phyloP scores from a whole-genome alignment of 2,888 invertebrate genomes.

The Drosophila paramelanica region DNA sequence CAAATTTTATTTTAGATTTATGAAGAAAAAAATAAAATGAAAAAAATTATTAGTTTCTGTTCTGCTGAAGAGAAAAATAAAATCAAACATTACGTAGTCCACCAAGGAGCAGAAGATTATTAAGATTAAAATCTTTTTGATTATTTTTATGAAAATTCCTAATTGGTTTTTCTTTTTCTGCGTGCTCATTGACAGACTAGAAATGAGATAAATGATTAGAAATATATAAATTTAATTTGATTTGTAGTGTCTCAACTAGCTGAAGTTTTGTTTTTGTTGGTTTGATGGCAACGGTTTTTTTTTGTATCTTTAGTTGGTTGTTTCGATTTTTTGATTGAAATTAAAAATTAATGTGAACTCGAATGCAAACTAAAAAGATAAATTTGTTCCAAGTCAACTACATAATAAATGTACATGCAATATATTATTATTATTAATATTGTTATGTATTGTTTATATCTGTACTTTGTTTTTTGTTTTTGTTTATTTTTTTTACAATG shows the following conservation, averaged over 20 bases:
- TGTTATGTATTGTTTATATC: conserved; percentile 10
- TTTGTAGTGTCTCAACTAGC: conserved; percentile 84
- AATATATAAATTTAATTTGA: conserved; percentile 37
- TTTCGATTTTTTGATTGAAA: conserved; percentile 10
- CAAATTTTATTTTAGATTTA: conserved; percentile 1
- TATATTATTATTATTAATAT: conserved; percentile 26
- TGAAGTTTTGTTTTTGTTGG: conserved; percentile 44
- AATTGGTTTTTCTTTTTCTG: not conserved
- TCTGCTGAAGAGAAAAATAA: not conserved
- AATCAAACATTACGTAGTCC: conserved; percentile 17
- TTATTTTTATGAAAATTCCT: not conserved
- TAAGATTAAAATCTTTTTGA: too few species aligned
- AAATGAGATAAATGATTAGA: conserved; percentile 19
- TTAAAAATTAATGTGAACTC: conserved; percentile 33
- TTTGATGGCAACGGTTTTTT: conserved; percentile 52
- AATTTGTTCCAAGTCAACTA: conserved; percentile 36
- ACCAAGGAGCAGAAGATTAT: conserved; percentile 27
- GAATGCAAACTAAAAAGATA: conserved; percentile 40
- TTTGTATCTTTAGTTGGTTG: conserved; percentile 17
- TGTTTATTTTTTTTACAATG: conserved; percentile 56
- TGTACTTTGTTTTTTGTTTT: not conserved
- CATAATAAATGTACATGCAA: conserved; percentile 61
- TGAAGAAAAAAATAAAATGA: conserved; percentile 3
- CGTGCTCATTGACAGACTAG: conserved; percentile 32
- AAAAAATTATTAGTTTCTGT: conserved; percentile 31